Evolutionary conservation across 2,888 invertebrate species (phyloP).

Genomic region (Julus scanicus): DNA sequence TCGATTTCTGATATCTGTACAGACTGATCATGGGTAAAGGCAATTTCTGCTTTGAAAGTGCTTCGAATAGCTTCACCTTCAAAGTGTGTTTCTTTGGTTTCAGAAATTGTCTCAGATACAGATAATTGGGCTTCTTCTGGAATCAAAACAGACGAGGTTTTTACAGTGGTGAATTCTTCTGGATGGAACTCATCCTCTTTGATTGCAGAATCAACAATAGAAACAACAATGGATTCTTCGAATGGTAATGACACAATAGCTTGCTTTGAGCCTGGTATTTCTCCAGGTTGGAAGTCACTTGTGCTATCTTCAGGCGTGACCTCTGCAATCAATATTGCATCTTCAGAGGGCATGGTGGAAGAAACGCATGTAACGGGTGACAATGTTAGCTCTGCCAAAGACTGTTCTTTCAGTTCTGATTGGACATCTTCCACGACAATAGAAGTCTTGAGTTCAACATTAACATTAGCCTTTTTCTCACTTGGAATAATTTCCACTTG

Average conservation of each 20-base stretch:
- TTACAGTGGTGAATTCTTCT: constrained; percentile 59
- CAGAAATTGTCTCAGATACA: constrained; percentile 59
- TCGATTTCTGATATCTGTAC: constrained; percentile 57
- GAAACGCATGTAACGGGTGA: constrained; percentile 51
- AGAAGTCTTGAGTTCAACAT: constrained; percentile 59
- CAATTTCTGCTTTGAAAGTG: constrained; percentile 55
- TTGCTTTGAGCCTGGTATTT: constrained; percentile 54
- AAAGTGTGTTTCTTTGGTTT: constrained; percentile 59
- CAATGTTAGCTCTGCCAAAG: constrained; percentile 47
- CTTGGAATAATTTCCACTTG: constrained; percentile 57
- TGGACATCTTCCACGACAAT: constrained; percentile 59
- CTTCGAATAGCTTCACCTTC: constrained; percentile 55
- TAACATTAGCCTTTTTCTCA: constrained; percentile 57
- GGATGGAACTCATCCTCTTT: constrained; percentile 59
- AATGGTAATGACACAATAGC: constrained; percentile 58
- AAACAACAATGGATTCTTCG: constrained; percentile 59
- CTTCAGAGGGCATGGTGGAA: constrained; percentile 56
- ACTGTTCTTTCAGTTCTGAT: constrained; percentile 59
- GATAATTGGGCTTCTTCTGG: constrained; percentile 59
- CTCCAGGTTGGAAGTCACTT: constrained; percentile 44
- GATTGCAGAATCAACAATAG: constrained; percentile 57
- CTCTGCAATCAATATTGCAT: constrained; percentile 57
- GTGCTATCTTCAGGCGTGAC: constrained; percentile 50
- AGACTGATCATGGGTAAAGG: constrained; percentile 55
- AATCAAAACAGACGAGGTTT: constrained; percentile 57